Evolutionary conservation across 64 coral and sea anemone genomes (phyloP).

Genomic region (Actinia equina): DNA sequence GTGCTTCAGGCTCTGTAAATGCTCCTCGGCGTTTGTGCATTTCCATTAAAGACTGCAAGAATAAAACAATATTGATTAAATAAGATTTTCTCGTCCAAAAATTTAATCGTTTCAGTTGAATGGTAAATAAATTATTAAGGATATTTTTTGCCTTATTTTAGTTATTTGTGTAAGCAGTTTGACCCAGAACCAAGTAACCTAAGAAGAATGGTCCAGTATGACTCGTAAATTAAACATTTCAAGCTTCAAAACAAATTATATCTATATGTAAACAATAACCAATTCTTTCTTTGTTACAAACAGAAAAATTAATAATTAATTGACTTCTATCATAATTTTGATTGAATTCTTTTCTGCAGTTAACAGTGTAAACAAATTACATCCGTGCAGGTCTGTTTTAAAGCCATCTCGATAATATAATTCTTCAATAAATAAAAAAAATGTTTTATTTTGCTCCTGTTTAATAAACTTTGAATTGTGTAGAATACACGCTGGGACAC

Average conservation of each 20-base stretch:
- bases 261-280: not conserved
- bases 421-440: not conserved
- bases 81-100: not conserved
- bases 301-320: not conserved
- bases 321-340: not conserved
- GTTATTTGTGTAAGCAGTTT: no score
- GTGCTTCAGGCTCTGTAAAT: conserved; percentile 93
- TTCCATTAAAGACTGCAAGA: conserved; percentile 86
- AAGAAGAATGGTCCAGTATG: no score
- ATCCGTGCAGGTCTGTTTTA: not conserved
- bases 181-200: no score
- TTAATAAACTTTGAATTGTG: not conserved
- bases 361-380: not conserved
- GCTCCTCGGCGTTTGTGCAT: conserved; percentile 83
- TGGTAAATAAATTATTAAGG: no score
- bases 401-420: not conserved
- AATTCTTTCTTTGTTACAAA: not conserved
- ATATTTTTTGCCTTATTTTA: no score
- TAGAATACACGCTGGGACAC: not conserved
- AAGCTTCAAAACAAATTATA: no score
- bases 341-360: not conserved
- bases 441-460: not conserved
- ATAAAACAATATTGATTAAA: not conserved
- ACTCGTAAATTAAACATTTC: no score
- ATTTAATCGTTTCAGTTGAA: no score